Evolutionary conservation across 1,140 invertebrate species (phyloP).

Genomic region (Apolygus lucorum): DNA sequence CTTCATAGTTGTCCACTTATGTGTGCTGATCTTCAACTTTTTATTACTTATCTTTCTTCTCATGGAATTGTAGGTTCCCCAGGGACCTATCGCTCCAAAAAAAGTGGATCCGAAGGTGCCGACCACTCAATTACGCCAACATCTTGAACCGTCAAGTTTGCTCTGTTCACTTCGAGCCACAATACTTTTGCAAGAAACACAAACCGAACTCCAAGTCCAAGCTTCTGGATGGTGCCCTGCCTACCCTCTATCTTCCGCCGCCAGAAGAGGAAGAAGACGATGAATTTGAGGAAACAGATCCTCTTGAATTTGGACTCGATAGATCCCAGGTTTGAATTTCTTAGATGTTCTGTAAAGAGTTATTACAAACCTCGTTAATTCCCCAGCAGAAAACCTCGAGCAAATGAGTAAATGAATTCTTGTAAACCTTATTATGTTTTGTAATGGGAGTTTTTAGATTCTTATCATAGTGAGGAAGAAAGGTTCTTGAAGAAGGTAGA

Average conservation of each 20-base stretch:
- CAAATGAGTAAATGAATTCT: no score
- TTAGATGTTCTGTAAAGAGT: not conserved
- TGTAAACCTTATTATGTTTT: no score
- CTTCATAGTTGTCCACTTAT: no score
- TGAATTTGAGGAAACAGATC: not conserved
- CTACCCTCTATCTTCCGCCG: not conserved
- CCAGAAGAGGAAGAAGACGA: no score
- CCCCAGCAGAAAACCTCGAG: not conserved
- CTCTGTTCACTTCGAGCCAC: not conserved
- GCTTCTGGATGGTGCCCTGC: not conserved
- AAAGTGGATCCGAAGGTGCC: not conserved
- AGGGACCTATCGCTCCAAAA: not conserved
- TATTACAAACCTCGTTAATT: not conserved
- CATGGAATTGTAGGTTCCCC: not conserved
- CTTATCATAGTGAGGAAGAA: no score
- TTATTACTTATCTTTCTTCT: no score
- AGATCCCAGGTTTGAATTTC: no score
- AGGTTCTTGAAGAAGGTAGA: no score
- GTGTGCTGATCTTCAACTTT: no score
- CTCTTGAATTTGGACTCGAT: no score
- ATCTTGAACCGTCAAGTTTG: not conserved
- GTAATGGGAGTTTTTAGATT: no score
- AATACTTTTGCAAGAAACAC: not conserved
- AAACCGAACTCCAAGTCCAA: not conserved
- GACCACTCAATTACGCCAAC: not conserved